These are phyloP conservation scores for Ptychobarbus kaznakovi DNA, from an alignment of 2,797 vertebrate species.

Conservation along the genomic window DNA sequence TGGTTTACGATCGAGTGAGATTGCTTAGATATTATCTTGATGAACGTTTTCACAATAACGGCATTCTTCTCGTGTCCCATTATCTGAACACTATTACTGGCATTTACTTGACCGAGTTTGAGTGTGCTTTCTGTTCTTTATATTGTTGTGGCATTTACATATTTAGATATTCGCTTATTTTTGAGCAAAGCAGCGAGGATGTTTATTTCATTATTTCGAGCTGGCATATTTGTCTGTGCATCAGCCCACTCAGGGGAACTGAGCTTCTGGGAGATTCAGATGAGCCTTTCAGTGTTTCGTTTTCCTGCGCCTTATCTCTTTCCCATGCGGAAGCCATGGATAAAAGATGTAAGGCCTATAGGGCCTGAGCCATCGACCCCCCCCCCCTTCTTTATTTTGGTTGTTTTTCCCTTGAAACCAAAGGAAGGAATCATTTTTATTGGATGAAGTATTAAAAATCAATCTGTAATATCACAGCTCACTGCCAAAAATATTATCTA, in stretches of 20 bases:
- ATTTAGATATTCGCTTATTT: slow-evolving; percentile 9
- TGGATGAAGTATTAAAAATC: slow-evolving; percentile 54
- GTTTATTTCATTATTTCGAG: slow-evolving; percentile 37
- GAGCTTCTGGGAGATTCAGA: slow-evolving; percentile 26
- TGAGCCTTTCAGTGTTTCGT: slow-evolving; percentile 39
- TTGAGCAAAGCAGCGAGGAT: background rate
- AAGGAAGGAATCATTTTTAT: slow-evolving; percentile 36
- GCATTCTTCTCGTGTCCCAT: slow-evolving; percentile 8
- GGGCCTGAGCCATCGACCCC: background rate
- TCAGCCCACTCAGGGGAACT: slow-evolving; percentile 31
- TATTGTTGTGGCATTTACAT: slow-evolving; percentile 36
- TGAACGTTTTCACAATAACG: background rate
- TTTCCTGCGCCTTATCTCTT: slow-evolving; percentile 20
- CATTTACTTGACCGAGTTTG: slow-evolving; percentile 6
- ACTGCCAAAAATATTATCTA: slow-evolving; percentile 33
- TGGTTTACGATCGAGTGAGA: background rate
- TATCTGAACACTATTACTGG: slow-evolving; percentile 3
- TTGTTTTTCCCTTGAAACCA: slow-evolving; percentile 41
- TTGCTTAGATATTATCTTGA: background rate
- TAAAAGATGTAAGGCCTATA: slow-evolving; percentile 47
- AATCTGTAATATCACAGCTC: slow-evolving; percentile 55
- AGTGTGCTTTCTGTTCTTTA: slow-evolving; percentile 5
- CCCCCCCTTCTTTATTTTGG: background rate
- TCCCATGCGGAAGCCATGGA: slow-evolving; percentile 10
- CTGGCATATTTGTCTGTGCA: slow-evolving; percentile 36